Evolutionary conservation across 2,797 vertebrate genomes (phyloP).

Genomic region (Tapera naevia): DNA sequence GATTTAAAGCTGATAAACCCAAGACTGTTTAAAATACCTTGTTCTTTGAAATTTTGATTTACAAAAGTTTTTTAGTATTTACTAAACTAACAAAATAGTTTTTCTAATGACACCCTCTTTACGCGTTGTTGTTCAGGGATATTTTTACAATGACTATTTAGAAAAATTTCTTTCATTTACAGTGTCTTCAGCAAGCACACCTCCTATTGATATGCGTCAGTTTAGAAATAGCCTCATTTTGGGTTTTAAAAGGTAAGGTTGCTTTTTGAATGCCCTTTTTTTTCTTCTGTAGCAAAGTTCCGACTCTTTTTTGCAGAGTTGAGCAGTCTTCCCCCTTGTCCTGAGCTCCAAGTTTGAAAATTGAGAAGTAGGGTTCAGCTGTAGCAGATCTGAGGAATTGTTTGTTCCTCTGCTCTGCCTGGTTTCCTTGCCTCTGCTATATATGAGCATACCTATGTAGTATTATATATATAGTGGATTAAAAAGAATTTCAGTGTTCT

Average conservation of each 20-base stretch:
- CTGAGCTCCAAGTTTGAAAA: rapidly evolving
- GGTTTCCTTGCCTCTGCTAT: neutral
- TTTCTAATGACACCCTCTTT: neutral
- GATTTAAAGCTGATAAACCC: neutral
- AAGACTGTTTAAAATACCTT: neutral
- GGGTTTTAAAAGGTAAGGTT: conserved; percentile 87
- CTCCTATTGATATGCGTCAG: conserved; percentile 56
- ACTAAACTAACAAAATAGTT: neutral
- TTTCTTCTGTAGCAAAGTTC: neutral
- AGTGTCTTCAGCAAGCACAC: conserved; percentile 84
- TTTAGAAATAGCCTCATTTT: conserved; percentile 77
- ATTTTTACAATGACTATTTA: neutral
- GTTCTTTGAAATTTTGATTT: neutral
- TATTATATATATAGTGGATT: neutral
- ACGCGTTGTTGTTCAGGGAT: neutral
- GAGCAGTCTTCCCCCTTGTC: neutral
- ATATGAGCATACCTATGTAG: neutral
- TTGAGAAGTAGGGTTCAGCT: neutral
- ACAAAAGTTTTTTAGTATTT: neutral
- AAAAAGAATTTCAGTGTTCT: neutral
- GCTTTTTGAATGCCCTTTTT: neutral
- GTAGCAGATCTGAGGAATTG: neutral
- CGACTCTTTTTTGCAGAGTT: neutral
- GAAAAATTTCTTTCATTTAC: conserved; percentile 45
- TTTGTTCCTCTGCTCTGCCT: neutral